phyloP scores from a whole-genome alignment of 2,113 vertebrate genomes.

The Oryzias curvinotus region DNA sequence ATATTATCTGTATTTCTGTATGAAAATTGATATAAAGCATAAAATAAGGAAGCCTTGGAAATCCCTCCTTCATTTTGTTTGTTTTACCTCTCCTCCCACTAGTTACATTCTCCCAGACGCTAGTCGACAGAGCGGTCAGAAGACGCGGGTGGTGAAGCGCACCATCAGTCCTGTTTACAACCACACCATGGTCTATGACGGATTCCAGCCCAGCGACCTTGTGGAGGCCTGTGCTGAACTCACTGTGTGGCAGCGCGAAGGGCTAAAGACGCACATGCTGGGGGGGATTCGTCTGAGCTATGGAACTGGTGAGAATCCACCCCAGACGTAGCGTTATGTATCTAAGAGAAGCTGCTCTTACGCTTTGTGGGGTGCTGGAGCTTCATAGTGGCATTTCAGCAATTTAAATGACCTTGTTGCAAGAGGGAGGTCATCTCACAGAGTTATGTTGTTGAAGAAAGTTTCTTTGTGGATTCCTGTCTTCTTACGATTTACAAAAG shows the following conservation, averaged over 20 bases:
- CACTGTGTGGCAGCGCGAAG: conserved; percentile 88
- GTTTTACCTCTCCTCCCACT: conserved; percentile 6
- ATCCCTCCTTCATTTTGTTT: not conserved
- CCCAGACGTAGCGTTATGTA: not conserved
- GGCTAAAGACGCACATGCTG: conserved; percentile 78
- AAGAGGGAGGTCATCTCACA: too few species aligned
- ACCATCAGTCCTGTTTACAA: conserved; percentile 89
- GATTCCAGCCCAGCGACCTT: conserved; percentile 87
- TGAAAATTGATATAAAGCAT: too few species aligned
- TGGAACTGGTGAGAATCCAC: conserved; percentile 82
- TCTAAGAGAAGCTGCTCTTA: not conserved
- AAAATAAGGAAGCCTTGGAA: not conserved
- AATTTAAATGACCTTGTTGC: too few species aligned
- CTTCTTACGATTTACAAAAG: too few species aligned
- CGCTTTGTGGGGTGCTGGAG: too few species aligned
- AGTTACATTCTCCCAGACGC: conserved; percentile 93
- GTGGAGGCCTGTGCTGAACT: conserved; percentile 90
- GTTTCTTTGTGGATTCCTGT: too few species aligned
- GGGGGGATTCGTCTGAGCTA: conserved; percentile 90
- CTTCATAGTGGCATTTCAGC: too few species aligned
- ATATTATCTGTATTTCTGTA: too few species aligned
- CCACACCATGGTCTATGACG: conserved; percentile 99
- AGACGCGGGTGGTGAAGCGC: conserved; percentile 83
- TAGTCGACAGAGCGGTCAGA: conserved; percentile 86
- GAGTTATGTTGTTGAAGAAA: too few species aligned